Base-by-base conservation (phyloP, 1,140 invertebrate genomes). In the Oncopodura yosiiana region DNA sequence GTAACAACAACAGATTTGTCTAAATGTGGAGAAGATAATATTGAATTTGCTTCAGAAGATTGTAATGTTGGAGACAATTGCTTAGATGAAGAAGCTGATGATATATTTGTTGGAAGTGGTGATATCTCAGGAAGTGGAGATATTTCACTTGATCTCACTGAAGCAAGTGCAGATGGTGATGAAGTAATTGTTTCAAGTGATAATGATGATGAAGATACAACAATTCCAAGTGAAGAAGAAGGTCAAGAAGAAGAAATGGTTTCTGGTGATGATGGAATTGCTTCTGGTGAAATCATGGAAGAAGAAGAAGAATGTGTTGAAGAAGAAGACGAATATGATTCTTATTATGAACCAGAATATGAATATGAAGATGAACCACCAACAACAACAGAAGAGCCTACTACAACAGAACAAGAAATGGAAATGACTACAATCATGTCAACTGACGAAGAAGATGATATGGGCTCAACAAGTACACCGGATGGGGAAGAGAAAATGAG, bases 21-120 rank as follows among this genome's bases (percentile, higher is more conserved):
- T 0, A 75, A 81, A 38, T 94, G 90, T 63, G 78, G 81, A 64
- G 68, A 73, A 6, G 72, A 76, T 9, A 71, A 70, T 24, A 79
- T 87, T 23, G 78, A 82, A 50, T 81, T 81, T 27, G 64, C 74
- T 1, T 76, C 68, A 27, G 83, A 90, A 66, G 69, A 72, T 36
- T 94, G 91, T 68, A 92, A 91, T 66, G 65, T 53, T 21, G 63
- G 71, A n/a, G 18, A 53, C 69, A 4, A 75, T 74, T 56, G 63
- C 60, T 23, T 11, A 8, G 26, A 41, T n/a, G 38, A 41, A 6
- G 38, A 5, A 21, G 38, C 18, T 41, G n/a, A n/a, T 41, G 38
- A 41, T 16, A 8, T 6, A 71, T 41, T 18, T 18, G 38, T 11
- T 41, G 38, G 38, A 41, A 44, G 42, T 24, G 42, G 42, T 11